These are phyloP conservation scores for Heliornis fulica DNA, from an alignment of 2,113 vertebrate genomes.

Conservation along the genomic window DNA sequence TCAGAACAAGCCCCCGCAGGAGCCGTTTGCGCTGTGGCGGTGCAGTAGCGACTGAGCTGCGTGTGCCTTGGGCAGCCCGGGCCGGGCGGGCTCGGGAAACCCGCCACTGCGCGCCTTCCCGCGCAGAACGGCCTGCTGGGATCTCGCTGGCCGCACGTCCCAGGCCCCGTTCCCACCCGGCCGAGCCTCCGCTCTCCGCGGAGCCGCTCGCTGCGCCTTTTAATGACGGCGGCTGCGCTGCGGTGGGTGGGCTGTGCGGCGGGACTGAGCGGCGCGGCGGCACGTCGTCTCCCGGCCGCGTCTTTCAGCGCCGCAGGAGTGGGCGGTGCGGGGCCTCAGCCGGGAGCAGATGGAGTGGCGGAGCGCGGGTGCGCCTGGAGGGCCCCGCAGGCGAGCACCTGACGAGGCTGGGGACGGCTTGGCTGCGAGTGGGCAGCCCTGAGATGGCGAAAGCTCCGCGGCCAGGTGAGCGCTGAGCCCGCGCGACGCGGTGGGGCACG, in stretches of 20 bases:
- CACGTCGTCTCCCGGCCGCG: neutral
- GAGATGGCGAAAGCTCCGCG: slow-evolving; percentile 65
- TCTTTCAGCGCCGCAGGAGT: neutral
- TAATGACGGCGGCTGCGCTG: slow-evolving; percentile 14
- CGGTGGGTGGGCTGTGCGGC: neutral
- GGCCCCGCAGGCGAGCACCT: neutral
- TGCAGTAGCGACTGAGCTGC: neutral
- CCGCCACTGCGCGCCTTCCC: neutral
- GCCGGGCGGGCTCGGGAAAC: neutral
- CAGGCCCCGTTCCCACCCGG: neutral
- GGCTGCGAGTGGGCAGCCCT: neutral
- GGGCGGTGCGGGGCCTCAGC: neutral
- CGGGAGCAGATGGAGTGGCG: slow-evolving; percentile 21
- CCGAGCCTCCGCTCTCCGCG: neutral
- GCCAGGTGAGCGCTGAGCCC: slow-evolving; percentile 54
- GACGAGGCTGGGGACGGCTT: neutral
- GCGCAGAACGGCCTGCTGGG: rapidly evolving
- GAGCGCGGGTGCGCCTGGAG: neutral
- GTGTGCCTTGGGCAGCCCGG: too few species aligned
- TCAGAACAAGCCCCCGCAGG: neutral
- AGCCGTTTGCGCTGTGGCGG: neutral
- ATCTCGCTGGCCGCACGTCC: too few species aligned
- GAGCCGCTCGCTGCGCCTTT: neutral
- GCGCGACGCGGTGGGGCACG: neutral
- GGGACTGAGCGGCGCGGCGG: neutral